These are phyloP conservation scores for Shinisaurus crocodilurus DNA, from an alignment of 2,113 vertebrate species.

Conservation along the genomic window DNA sequence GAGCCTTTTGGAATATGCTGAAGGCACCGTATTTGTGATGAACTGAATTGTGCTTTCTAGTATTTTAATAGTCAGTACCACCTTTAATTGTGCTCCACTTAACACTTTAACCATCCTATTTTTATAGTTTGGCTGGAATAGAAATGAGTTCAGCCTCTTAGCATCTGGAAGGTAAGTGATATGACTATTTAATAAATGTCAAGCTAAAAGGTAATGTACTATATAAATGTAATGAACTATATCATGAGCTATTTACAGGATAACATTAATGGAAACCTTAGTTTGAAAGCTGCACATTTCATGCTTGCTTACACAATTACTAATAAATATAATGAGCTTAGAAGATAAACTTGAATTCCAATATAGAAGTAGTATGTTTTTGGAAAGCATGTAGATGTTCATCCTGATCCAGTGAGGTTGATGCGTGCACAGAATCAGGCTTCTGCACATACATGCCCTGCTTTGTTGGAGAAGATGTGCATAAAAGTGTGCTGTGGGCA, in stretches of 20 bases:
- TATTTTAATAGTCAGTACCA: background rate
- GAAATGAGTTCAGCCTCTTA: constrained; percentile 83
- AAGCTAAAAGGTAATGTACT: constrained; percentile 21
- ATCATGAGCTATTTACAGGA: background rate
- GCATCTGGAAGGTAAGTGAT: constrained; percentile 86
- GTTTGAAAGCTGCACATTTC: background rate
- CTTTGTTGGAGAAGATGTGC: background rate
- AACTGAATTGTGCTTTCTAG: background rate
- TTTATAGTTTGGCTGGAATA: constrained; percentile 87
- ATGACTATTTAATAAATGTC: background rate
- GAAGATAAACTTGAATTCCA: background rate
- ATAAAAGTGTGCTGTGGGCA: background rate
- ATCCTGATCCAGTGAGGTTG: background rate
- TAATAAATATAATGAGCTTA: background rate
- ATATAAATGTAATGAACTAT: too few species aligned
- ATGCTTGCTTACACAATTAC: background rate
- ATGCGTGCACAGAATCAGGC: too few species aligned
- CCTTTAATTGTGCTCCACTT: background rate
- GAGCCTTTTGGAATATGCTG: background rate
- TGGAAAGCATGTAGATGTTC: background rate
- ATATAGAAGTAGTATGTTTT: background rate
- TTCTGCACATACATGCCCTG: background rate
- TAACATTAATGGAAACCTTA: background rate
- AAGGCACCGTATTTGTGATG: too few species aligned
- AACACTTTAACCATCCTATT: constrained; percentile 5